Conservation (phyloP, 53 echinoderm and acorn worm genomes). For the Hippasteria phrygiana region DNA sequence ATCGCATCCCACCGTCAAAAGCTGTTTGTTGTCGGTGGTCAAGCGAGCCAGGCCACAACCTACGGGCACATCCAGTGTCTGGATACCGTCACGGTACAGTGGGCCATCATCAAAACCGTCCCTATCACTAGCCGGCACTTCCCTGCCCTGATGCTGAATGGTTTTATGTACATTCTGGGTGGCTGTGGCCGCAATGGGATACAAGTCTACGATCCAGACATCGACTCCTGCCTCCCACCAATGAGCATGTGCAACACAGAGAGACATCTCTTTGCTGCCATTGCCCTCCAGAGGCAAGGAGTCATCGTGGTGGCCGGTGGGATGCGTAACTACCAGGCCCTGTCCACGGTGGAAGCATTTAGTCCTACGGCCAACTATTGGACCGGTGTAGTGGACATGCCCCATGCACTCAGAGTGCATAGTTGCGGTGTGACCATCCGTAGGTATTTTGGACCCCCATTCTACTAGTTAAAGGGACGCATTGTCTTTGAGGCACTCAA, state of each 20-base stretch:
- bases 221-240: slow-evolving; percentile 68
- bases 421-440: slow-evolving; percentile 74
- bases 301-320: slow-evolving; percentile 81
- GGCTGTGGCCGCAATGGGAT: slow-evolving; percentile 80
- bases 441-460: slow-evolving; percentile 83
- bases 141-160: slow-evolving; percentile 71
- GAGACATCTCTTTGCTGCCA: slow-evolving; percentile 86
- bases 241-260: slow-evolving; percentile 78
- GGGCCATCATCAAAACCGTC: slow-evolving; percentile 74
- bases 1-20: slow-evolving; percentile 75
- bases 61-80: slow-evolving; percentile 86
- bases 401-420: slow-evolving; percentile 76
- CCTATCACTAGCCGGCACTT: slow-evolving; percentile 78
- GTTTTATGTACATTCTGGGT: slow-evolving; percentile 78
- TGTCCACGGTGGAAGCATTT: slow-evolving; percentile 70
- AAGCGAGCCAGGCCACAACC: slow-evolving; percentile 62
- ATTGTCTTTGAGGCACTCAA: too few species aligned
- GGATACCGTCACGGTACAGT: slow-evolving; percentile 57
- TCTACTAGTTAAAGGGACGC: slow-evolving; percentile 14
- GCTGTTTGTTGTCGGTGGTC: slow-evolving; percentile 82
- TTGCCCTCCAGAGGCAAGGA: slow-evolving; percentile 58
- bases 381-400: slow-evolving; percentile 70
- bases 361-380: slow-evolving; percentile 68
- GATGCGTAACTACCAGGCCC: slow-evolving; percentile 81
- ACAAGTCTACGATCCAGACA: slow-evolving; percentile 80